These are phyloP conservation scores for Sinopyrophorus schimmeli DNA, from an alignment of 2,888 invertebrate genomes.

Conservation along the genomic window DNA sequence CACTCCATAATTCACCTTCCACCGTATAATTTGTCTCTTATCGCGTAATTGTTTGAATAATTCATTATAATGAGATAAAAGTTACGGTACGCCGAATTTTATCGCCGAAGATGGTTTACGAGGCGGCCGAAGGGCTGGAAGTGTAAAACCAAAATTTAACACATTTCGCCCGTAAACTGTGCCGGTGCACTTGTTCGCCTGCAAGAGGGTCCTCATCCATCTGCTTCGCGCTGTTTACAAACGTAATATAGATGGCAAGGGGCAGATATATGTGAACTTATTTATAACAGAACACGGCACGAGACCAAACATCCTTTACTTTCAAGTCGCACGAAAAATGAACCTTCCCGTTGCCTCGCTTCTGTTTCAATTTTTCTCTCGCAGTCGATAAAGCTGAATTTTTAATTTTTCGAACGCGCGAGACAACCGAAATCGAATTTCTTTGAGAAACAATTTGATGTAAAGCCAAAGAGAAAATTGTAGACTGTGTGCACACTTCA, in stretches of 20 bases:
- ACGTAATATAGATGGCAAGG: constrained; percentile 41
- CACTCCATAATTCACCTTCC: constrained; percentile 52
- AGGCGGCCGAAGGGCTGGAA: constrained; percentile 15
- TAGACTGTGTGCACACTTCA: too few relatives aligned
- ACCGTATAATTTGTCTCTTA: constrained; percentile 56
- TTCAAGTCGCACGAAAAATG: constrained; percentile 40
- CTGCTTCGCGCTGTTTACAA: constrained; percentile 44
- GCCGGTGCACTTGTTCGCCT: constrained; percentile 40
- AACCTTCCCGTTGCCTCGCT: constrained; percentile 14
- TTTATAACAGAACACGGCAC: constrained; percentile 44
- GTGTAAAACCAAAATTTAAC: constrained; percentile 20
- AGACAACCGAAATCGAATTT: too few relatives aligned
- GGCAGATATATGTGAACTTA: constrained; percentile 42
- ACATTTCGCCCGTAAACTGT: constrained; percentile 34
- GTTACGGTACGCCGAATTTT: too few relatives aligned
- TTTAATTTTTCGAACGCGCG: too few relatives aligned
- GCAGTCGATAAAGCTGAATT: too few relatives aligned
- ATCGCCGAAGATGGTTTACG: too few relatives aligned
- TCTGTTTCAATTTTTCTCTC: constrained; percentile 6
- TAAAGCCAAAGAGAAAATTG: too few relatives aligned
- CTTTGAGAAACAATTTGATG: too few relatives aligned
- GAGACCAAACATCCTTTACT: constrained; percentile 50
- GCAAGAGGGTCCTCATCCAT: constrained; percentile 43
- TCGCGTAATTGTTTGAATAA: constrained; percentile 56
- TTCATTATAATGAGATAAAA: constrained; percentile 50